Evolutionary conservation across 2,888 invertebrate species (phyloP), one percentile per base, ranked within the genome.

Genomic region (Spodoptera littoralis): DNA sequence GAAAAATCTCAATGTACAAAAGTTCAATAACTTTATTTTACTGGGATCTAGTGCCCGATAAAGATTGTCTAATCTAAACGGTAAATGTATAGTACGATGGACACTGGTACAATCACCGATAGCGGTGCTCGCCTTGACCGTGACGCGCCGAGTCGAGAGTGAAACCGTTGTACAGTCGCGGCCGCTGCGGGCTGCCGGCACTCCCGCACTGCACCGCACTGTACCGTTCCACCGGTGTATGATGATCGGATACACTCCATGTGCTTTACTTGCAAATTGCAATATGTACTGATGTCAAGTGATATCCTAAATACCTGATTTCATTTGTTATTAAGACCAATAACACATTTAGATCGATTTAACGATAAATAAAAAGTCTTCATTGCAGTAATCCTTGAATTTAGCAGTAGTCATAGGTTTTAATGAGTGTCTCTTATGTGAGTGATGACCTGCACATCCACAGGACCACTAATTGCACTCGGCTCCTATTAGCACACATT

Each of bases 71-170:
- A 30, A 6, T 30, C 8, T 36, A 8, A 36, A 36, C 36, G 36
- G 36, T 36, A 43, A 53, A 57, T 56, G 60, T 42, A 11, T 27
- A 13, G 50, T 55, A 24, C n/a, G 55, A 47, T 65, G 68, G 72
- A 57, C 51, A 64, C 66, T 50, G 47, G 45, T 66, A 55, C 71
- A 70, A 59, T 76, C 72, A 66, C 65, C 44, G 77, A 45, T 57
- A 57, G 65, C 60, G 60, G 47, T 50, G 69, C 68, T 80, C 73
- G 84, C 86, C 85, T 86, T 86, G 86, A 86, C 87, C 87, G 82
- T 85, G 87, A 81, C 82, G 50, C 43, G 44, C 58, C 67, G 70
- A 62, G 59, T 41, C 73, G 84, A 85, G 74, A 85, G 86, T 83
- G 83, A 73, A 80, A 77, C 66, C 67, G 73, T 60, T 55, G 49